Base-by-base conservation (phyloP, 2,888 invertebrate genomes). In the Dicyrtomina minuta region DNA sequence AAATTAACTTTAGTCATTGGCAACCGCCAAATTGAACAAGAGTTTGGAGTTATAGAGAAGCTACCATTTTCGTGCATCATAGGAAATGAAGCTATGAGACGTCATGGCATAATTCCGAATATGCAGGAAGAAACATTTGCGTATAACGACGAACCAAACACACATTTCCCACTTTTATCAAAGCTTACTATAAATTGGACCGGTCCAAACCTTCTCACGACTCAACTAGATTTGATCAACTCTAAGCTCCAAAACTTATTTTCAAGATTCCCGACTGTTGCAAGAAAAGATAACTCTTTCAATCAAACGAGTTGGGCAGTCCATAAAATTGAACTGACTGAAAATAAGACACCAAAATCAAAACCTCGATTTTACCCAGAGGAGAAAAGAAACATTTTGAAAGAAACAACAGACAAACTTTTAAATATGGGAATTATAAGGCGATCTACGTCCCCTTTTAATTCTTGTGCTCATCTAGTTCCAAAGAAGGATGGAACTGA, bases 361-460 rank as follows among this genome's bases (percentile, higher is more conserved):
- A 60, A 60, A 22, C 58, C 56, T 41, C 27, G 24, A 2, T 43
- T 39, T 13, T 26, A 41, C 24, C 43, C 66, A 41, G 46, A 2
- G 66, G 33, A 33, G 8, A 3, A 33, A 33, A 3, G 33, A 33
- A 3, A 5, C 8, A 33, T 33, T 33, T 33, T 70, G 10, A 17
- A 43, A 15, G 24, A 59, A 41, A 41, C 33, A 22, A 59, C 66
- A 6, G n/a, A 59, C 3, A 66, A 70, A 26, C 58, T 70, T n/a
- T 33, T 65, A 17, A 17, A 66, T 20, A 13, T 55, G n/a, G 66
- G 70, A 1, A 39, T 70, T 26, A 70, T 70, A n/a, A 39, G 66
- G 33, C 55, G 17, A 13, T 66, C 65, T 2, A 39, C 27, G 8
- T 70, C 65, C 26, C 58, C 58, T 13, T 70, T 51, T 26, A 41